phyloP scores from a whole-genome alignment of 92 coral and sea anemone species.

The Zoanthus sansibaricus region DNA sequence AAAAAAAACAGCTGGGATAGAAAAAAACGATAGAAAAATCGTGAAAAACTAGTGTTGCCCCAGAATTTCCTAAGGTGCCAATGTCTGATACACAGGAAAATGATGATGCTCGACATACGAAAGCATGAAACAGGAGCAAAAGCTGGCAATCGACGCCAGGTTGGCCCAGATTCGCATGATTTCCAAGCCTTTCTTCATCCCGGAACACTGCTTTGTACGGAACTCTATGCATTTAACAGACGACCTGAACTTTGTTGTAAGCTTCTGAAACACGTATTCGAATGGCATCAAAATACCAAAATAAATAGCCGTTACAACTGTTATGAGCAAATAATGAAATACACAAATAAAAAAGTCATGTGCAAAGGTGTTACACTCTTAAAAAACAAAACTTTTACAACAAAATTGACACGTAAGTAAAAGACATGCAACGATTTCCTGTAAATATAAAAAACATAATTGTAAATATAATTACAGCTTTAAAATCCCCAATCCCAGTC shows the following conservation, averaged over 20 bases:
- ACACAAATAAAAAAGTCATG: neutral
- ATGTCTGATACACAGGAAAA: too few species aligned
- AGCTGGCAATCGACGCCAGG: too few species aligned
- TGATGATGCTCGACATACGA: too few species aligned
- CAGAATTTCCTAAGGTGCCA: too few species aligned
- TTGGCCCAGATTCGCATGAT: too few species aligned
- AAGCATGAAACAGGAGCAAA: too few species aligned
- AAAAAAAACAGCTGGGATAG: too few species aligned
- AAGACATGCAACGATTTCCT: neutral
- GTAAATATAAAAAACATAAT: neutral
- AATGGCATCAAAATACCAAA: neutral
- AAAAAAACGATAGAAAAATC: too few species aligned
- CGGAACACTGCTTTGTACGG: too few species aligned
- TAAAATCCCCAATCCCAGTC: slow-evolving; percentile 97
- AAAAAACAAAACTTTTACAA: neutral
- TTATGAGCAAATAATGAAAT: neutral
- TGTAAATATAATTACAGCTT: neutral
- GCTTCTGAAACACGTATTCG: neutral
- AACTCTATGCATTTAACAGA: neutral
- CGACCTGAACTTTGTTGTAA: neutral
- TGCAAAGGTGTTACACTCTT: neutral
- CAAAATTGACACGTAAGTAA: neutral
- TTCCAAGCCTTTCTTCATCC: too few species aligned
- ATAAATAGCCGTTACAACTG: neutral
- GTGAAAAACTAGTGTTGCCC: too few species aligned